Percentiles rank a stretch among this genome's conserved stretches.
phyloP scores from a whole-genome alignment of 2,888 invertebrate genomes.

The Cryptops parisi region DNA sequence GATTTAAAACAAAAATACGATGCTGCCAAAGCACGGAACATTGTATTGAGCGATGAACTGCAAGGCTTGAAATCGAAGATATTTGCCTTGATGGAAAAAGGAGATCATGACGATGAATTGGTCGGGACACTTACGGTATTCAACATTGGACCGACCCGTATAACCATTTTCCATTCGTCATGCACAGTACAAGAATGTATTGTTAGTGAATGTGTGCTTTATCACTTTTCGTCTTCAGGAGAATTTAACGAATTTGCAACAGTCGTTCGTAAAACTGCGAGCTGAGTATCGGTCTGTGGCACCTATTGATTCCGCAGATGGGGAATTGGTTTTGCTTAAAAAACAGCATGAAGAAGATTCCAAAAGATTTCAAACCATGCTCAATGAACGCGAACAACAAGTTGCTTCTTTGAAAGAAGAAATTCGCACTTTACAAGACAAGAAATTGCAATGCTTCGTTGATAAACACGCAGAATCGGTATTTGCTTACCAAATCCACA shows the following conservation, averaged over 20 bases:
- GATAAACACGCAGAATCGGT: too few species aligned
- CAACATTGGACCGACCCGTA: background rate
- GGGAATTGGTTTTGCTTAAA: background rate
- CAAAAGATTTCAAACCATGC: background rate
- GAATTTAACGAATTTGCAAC: background rate
- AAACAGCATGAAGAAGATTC: background rate
- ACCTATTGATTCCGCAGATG: background rate
- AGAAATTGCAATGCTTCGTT: too few species aligned
- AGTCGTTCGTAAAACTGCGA: background rate
- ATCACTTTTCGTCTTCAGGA: background rate
- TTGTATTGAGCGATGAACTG: conserved; percentile 50
- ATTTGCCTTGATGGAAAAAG: conserved; percentile 45
- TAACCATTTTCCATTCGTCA: background rate
- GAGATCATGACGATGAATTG: conserved; percentile 43
- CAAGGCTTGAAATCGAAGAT: conserved; percentile 43
- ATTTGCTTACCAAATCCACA: too few species aligned
- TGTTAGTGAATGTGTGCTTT: background rate
- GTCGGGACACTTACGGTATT: conserved; percentile 3
- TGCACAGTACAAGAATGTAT: background rate
- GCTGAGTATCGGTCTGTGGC: background rate
- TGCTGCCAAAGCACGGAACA: conserved; percentile 44
- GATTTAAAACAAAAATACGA: conserved; percentile 17
- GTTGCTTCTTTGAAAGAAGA: background rate
- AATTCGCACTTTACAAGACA: background rate
- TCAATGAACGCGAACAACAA: conserved; percentile 1